phyloP scores from a whole-genome alignment of 2,888 invertebrate genomes.

The Sthenelais limicola region DNA sequence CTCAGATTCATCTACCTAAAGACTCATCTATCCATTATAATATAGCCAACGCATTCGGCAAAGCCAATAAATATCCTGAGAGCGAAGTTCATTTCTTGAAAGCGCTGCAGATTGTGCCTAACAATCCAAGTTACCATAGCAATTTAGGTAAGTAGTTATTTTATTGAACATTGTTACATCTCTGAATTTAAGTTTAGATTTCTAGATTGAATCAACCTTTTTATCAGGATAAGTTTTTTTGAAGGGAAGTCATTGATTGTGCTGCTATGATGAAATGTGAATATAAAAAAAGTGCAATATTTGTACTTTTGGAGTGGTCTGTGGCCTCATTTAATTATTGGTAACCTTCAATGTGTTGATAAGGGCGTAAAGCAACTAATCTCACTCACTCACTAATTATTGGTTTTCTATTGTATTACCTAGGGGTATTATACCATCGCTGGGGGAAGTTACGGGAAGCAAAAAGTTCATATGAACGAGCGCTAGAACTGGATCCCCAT shows the following conservation, averaged over 20 bases:
- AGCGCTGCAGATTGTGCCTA: constrained; percentile 80
- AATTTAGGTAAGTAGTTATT: constrained; percentile 83
- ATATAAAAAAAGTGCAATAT: neutral
- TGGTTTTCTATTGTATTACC: neutral
- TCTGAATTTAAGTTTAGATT: no score
- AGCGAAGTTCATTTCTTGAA: constrained; percentile 87
- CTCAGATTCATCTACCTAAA: constrained; percentile 80
- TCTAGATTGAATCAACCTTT: no score
- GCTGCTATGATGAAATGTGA: neutral
- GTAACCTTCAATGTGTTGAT: neutral
- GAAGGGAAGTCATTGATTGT: neutral
- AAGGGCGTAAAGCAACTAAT: neutral
- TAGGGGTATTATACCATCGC: constrained; percentile 47
- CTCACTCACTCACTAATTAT: neutral
- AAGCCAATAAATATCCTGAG: constrained; percentile 81
- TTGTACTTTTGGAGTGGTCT: neutral
- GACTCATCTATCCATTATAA: constrained; percentile 88
- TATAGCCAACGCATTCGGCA: constrained; percentile 90
- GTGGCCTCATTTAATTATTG: neutral
- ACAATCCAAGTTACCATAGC: constrained; percentile 84
- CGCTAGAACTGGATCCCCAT: constrained; percentile 81
- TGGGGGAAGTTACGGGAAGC: constrained; percentile 85
- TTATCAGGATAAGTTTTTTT: no score
- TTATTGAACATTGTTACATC: neutral
- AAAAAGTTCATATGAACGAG: constrained; percentile 81